phyloP scores from a whole-genome alignment of 2,888 invertebrate genomes.

The Hecatera dysodea region DNA sequence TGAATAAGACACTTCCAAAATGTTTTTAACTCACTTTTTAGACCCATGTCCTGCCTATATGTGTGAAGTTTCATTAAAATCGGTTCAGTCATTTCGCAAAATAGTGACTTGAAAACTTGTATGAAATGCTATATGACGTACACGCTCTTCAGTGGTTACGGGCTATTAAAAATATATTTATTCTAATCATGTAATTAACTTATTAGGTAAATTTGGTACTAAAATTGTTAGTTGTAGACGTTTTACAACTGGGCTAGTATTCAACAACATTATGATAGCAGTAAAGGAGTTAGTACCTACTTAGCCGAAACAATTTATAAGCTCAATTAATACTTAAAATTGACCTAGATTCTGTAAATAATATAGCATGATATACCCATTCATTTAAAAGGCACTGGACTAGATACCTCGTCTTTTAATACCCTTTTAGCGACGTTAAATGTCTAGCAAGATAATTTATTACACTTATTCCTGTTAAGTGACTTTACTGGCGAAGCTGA shows the following conservation, averaged over 20 bases:
- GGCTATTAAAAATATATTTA: too few relatives aligned
- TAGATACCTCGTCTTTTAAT: constrained; percentile 30
- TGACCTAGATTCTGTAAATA: constrained; percentile 21
- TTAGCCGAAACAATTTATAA: constrained; percentile 4
- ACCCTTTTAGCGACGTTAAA: constrained; percentile 35
- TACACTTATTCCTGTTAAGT: constrained; percentile 47
- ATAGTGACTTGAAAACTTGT: too few relatives aligned
- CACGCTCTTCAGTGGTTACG: too few relatives aligned
- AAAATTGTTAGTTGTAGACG: neutral
- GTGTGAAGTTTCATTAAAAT: too few relatives aligned
- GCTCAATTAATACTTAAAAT: neutral
- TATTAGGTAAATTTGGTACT: neutral
- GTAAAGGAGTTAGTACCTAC: neutral
- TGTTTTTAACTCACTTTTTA: too few relatives aligned
- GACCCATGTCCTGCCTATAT: too few relatives aligned
- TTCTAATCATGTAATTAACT: too few relatives aligned
- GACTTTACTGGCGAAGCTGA: constrained; percentile 35
- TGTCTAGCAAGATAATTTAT: constrained; percentile 47
- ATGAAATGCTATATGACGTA: too few relatives aligned
- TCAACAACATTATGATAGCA: neutral
- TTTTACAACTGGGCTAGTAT: neutral
- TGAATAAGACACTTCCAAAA: too few relatives aligned
- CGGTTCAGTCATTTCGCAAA: too few relatives aligned
- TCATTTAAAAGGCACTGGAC: constrained; percentile 31
- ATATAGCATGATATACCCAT: constrained; percentile 22